phyloP scores from a whole-genome alignment of 2,797 vertebrate genomes.

The Microchirus variegatus region DNA sequence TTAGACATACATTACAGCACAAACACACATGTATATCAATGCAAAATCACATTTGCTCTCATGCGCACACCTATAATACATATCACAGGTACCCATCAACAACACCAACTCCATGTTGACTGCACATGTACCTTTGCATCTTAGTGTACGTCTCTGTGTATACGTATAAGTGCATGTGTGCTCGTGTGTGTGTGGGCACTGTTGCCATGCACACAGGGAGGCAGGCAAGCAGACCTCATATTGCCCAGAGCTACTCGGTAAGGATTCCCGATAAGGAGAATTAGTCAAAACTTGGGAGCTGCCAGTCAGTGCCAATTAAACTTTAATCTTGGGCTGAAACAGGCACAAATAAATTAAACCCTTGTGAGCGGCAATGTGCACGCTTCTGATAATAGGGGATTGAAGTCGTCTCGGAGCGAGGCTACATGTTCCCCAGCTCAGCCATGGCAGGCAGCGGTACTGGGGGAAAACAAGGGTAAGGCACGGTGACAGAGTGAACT shows the following conservation, averaged over 20 bases:
- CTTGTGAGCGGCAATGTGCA: conserved; percentile 87
- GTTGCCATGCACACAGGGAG: conserved; percentile 56
- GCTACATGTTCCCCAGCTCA: conserved; percentile 73
- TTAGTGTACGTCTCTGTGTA: conserved; percentile 59
- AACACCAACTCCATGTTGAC: not conserved
- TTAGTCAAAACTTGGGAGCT: conserved; percentile 90
- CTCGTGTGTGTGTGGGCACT: conserved; percentile 62
- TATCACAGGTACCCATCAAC: conserved; percentile 48
- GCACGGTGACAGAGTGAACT: conserved; percentile 60
- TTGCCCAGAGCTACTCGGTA: conserved; percentile 87
- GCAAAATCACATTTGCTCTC: conserved; percentile 16
- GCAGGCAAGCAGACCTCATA: conserved; percentile 78
- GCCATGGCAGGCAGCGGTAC: conserved; percentile 68
- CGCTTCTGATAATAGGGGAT: conserved; percentile 86
- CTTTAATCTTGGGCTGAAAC: conserved; percentile 90
- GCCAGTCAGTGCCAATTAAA: conserved; percentile 89
- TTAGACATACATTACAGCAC: conserved; percentile 43
- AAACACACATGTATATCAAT: conserved; percentile 42
- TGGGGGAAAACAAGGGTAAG: conserved; percentile 60
- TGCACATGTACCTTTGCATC: conserved; percentile 39
- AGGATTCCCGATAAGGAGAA: conserved; percentile 88
- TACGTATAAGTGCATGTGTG: conserved; percentile 38
- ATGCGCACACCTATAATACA: conserved; percentile 39
- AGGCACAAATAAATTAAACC: conserved; percentile 91
- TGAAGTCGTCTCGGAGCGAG: conserved; percentile 83